A percentile compares a stretch with the other conserved stretches of the same genome.
Conservation (phyloP, 2,797 vertebrate species). For the Phaenicophaeus curvirostris region DNA sequence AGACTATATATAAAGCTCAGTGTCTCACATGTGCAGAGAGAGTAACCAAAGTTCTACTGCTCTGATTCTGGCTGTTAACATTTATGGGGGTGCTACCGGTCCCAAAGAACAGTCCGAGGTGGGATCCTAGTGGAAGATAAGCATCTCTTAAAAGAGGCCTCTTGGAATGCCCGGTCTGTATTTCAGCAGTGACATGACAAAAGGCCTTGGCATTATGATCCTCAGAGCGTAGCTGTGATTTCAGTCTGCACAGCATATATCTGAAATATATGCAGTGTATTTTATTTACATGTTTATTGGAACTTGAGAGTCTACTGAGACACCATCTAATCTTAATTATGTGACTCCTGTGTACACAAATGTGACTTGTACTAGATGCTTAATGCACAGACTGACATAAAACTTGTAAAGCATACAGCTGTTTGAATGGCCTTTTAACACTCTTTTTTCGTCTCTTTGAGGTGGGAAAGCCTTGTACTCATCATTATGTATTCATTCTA, state of each 20-base stretch:
- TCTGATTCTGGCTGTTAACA: not conserved
- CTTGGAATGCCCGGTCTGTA: not conserved
- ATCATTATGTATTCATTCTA: slow-evolving; percentile 82
- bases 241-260: not conserved
- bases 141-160: not conserved
- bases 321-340: not conserved
- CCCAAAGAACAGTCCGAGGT: not conserved
- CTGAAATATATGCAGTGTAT: not conserved
- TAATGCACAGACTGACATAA: not conserved
- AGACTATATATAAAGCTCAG: not conserved
- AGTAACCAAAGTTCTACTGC: not conserved
- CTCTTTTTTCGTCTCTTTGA: slow-evolving; percentile 67
- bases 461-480: slow-evolving; percentile 85
- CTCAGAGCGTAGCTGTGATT: not conserved
- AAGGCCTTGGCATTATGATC: not conserved
- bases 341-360: not conserved
- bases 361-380: not conserved
- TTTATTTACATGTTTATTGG: not conserved
- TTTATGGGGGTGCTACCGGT: not conserved
- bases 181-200: not conserved
- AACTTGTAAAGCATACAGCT: not conserved
- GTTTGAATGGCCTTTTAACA: slow-evolving; percentile 27
- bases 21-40: not conserved
- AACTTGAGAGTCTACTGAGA: not conserved
- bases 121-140: not conserved